Percentiles rank a stretch among this genome's conserved stretches.
phyloP scores from a whole-genome alignment of 2,888 invertebrate species.

The Chaitophorus viminalis region DNA sequence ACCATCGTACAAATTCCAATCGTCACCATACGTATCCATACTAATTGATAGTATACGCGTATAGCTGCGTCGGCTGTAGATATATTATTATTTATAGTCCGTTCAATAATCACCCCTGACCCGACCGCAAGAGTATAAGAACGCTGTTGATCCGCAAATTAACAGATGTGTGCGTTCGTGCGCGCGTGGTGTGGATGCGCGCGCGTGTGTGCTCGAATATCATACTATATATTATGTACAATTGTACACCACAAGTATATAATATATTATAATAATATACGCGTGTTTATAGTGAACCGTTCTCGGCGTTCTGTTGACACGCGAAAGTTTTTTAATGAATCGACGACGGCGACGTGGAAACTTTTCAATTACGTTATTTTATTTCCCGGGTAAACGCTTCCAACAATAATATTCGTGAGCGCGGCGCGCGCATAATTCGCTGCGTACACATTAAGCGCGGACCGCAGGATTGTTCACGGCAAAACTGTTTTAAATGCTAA shows the following conservation, averaged over 20 bases:
- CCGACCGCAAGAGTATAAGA: no score
- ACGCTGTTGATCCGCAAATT: no score
- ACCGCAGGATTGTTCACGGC: background rate
- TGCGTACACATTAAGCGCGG: background rate
- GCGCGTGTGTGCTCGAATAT: background rate
- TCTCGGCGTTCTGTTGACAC: background rate
- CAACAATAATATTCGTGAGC: background rate
- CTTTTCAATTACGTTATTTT: slow-evolving; percentile 44
- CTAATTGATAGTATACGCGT: no score
- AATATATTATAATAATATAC: no score
- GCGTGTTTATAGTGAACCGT: no score
- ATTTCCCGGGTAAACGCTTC: background rate
- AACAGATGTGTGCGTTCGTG: background rate
- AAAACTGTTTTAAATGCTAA: slow-evolving; percentile 27
- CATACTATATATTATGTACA: no score
- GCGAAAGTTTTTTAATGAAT: slow-evolving; percentile 36
- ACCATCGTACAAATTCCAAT: no score
- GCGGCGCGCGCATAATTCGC: background rate
- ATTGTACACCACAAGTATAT: no score
- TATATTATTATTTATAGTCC: no score
- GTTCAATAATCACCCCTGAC: no score
- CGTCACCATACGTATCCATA: no score
- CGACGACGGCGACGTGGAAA: slow-evolving; percentile 18
- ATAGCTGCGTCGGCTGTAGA: no score
- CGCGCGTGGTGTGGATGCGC: background rate